Base-by-base conservation (phyloP, 1,140 invertebrate species). In the Zaprionus kolodkinae region DNA sequence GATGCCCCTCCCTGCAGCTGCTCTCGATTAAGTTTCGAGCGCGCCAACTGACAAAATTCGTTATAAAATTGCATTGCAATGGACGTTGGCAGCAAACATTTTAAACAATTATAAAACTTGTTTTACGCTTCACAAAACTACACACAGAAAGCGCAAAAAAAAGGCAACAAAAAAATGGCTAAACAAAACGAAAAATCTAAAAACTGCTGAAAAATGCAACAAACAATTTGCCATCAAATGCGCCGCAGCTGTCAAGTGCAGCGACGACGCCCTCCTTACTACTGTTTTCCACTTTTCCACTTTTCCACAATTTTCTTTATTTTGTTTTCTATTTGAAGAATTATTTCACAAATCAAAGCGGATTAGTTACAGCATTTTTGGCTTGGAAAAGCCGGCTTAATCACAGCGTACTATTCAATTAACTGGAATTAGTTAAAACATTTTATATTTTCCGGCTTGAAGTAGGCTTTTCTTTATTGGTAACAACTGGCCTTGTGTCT, bases 81-180 rank as follows among this genome's bases (percentile, higher is more conserved):
- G 85, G 85, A 89, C 85, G 76, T 74, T 78, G 63, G 66, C 72
- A 67, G 85, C 84, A 83, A 83, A 87, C 83, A 87, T 88, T 89
- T 87, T 84, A 89, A 88, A 88, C 84, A 88, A 88, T 88, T 88
- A 88, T 88, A 89, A 88, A 88, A 88, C 84, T 88, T 88, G 84
- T 88, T 88, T 88, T 84, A 88, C 84, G 84, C 84, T 88, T 73
- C 80, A 87, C 77, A 88, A 75, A 70, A 80, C 85, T 76, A 89
- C 74, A 89, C 74, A 84, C 60, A 76, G 67, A 67, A 62, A 48
- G 70, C 74, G 55, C 43, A 43, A 81, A 81, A 6, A 13, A 52
- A 55, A 62, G 30, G 13, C 3, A 56, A 7, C 9, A 76, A 83
- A 50, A 56, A 57, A 9, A 12, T 45, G 21, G 21, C 21, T 21